Conservation (phyloP, 2,888 invertebrate genomes). For the Eristalis arbustorum region DNA sequence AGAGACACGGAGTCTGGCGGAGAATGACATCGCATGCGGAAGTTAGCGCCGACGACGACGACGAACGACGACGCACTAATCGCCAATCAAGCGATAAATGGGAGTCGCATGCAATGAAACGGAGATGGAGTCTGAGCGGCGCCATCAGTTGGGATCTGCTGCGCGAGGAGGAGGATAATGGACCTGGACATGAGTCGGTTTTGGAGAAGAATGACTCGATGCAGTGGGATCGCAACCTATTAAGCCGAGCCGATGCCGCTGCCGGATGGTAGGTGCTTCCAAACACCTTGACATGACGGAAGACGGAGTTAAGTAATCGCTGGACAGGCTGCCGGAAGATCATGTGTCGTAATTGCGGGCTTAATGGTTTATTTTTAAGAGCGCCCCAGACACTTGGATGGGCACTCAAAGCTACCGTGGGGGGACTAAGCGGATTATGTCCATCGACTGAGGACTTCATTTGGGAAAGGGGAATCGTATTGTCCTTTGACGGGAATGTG, state of each 20-base stretch:
- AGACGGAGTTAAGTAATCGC: not conserved
- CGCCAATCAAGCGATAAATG: slow-evolving; percentile 57
- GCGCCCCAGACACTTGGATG: no score
- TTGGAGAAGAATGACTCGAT: not conserved
- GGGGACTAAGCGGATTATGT: not conserved
- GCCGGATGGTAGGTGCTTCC: not conserved
- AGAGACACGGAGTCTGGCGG: not conserved
- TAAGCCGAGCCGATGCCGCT: no score
- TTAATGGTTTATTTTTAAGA: not conserved
- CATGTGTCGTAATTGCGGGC: not conserved
- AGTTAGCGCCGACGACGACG: slow-evolving; percentile 5
- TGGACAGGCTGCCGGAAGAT: not conserved
- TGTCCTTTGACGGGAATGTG: no score
- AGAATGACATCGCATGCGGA: slow-evolving; percentile 57
- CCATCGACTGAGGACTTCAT: not conserved
- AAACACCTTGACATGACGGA: not conserved
- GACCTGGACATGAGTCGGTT: not conserved
- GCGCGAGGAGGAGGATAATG: not conserved
- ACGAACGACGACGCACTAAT: slow-evolving; percentile 44
- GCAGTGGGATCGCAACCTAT: not conserved
- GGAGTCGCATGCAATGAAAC: slow-evolving; percentile 49
- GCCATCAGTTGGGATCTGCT: not conserved
- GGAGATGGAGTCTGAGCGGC: not conserved
- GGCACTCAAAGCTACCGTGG: not conserved
- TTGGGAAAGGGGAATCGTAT: not conserved